Conservation (phyloP, 1,140 invertebrate species). For the Hycleus phaleratus region DNA sequence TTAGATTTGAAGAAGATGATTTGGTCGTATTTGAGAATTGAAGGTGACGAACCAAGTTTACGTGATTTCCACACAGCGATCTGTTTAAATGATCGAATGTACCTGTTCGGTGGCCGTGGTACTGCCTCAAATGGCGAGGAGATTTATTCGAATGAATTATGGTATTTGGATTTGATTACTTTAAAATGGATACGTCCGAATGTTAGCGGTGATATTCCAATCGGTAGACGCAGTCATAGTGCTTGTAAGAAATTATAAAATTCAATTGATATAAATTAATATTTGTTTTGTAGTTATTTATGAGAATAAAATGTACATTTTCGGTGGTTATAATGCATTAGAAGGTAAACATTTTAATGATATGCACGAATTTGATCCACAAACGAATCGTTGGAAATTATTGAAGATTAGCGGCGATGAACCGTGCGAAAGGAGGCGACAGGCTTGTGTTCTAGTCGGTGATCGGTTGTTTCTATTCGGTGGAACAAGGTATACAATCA, state of each 20-base stretch:
- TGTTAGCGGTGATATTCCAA: conserved; percentile 51
- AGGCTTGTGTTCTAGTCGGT: conserved; percentile 66
- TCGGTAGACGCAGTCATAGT: conserved; percentile 78
- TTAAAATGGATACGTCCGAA: conserved; percentile 59
- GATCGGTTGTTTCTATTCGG: conserved; percentile 75
- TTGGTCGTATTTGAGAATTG: conserved; percentile 59
- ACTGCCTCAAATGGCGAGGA: conserved; percentile 56
- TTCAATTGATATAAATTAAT: background rate
- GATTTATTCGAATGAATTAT: conserved; percentile 69
- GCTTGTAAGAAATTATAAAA: conserved; percentile 52
- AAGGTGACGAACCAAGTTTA: conserved; percentile 56
- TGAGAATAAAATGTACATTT: conserved; percentile 70
- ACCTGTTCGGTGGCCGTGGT: conserved; percentile 79
- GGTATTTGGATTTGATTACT: conserved; percentile 64
- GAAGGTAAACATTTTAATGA: conserved; percentile 73
- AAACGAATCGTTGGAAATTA: conserved; percentile 52
- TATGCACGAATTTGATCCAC: conserved; percentile 62
- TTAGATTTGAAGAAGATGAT: conserved; percentile 65
- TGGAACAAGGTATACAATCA: conserved; percentile 59
- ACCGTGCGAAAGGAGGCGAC: conserved; percentile 66
- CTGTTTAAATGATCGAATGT: conserved; percentile 65
- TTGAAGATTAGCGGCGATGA: conserved; percentile 50
- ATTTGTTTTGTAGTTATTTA: conserved; percentile 54
- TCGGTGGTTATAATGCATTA: conserved; percentile 79
- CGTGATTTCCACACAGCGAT: conserved; percentile 85